These are phyloP conservation scores for Raja brachyura DNA, from an alignment of 2,113 vertebrate genomes.

Conservation along the genomic window DNA sequence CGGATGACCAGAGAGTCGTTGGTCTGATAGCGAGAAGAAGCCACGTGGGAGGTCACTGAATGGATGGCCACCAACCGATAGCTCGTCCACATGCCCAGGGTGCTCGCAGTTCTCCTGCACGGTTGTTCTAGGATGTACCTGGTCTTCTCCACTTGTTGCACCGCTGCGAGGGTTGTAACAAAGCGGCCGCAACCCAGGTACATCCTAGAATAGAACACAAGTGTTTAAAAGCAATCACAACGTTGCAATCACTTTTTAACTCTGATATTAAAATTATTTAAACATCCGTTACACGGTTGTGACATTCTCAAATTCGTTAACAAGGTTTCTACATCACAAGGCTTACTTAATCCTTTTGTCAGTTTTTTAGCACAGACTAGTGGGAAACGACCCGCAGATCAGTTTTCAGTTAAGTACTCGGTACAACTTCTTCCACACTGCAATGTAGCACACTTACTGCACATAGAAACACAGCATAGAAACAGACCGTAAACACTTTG, in stretches of 20 bases:
- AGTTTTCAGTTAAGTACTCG: neutral
- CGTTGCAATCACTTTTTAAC: neutral
- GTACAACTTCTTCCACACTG: neutral
- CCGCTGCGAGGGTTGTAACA: no score
- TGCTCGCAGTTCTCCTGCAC: no score
- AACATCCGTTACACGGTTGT: neutral
- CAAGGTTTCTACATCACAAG: neutral
- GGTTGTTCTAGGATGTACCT: no score
- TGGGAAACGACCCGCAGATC: neutral
- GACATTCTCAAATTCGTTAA: neutral
- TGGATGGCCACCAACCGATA: no score
- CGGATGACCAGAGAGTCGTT: no score
- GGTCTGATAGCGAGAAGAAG: no score
- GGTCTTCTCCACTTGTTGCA: no score
- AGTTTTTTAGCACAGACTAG: neutral
- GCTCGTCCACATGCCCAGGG: no score
- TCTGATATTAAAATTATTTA: neutral
- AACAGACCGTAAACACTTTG: no score
- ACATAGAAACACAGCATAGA: neutral
- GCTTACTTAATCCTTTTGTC: neutral
- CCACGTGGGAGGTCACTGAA: no score
- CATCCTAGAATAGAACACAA: neutral
- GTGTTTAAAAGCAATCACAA: neutral
- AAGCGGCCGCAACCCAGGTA: no score
- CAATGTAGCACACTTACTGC: neutral